Base-by-base conservation (phyloP, 2,113 vertebrate genomes). In the Philantomba maxwellii region DNA sequence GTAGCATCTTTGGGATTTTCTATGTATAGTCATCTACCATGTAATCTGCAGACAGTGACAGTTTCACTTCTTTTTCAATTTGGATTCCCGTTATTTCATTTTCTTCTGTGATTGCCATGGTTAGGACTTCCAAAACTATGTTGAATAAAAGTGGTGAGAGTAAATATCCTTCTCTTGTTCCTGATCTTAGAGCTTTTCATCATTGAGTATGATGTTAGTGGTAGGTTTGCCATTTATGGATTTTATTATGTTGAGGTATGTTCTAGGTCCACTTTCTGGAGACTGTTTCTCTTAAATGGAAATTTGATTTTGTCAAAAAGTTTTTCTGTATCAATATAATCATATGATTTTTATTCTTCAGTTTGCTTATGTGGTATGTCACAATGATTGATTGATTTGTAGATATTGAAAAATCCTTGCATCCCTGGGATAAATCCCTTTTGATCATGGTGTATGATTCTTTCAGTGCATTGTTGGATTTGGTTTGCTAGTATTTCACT, bases 401-500 rank as follows among this genome's bases (percentile, higher is more conserved):
- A 75, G 39, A 75, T 75, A 43, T 4, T 75, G 39, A 26, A 75
- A 43, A 75, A 26, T 26, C 23, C 39, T 75, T 43, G 39, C 70
- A 43, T 43, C 39, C 39, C 70, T 43, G 70, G 23, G 39, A 26
- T 43, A 43, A 75, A 23, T 70, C n/a, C 19, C 39, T 26, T 43
- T 75, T 0, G 0, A 7, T 75, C 39, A 26, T 7, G 23, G 39
- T 75, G 12, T 75, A 43, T 4, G 12, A 43, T 43, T 75, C 70
- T 26, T 43, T 75, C 21, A 75, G 23, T 75, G 39, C 6, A 43
- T 43, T 73, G 70, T 75, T 75, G 36, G 70, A 43, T 75, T 43
- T 0, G 3, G 39, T 75, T 75, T 75, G 39, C 39, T 75, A 26
- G 70, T 26, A 26, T 26, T 75, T 43, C 3, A 0, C 0, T 43